Evolutionary conservation across 2,888 invertebrate species (phyloP).

Genomic region (Drosophila antonietae): DNA sequence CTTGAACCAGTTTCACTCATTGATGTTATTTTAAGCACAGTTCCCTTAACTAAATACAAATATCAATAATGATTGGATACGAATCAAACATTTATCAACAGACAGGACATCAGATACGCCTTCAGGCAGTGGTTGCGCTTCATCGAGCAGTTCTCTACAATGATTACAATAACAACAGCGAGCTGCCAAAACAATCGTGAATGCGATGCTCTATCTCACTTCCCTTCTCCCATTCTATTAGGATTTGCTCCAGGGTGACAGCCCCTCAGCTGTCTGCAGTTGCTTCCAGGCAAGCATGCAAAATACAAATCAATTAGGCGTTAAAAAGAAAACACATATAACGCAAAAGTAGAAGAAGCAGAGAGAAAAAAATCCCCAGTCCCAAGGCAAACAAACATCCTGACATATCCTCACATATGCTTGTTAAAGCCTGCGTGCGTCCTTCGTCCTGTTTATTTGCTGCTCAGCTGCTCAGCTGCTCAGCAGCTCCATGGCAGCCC

Average conservation of each 20-base stretch:
- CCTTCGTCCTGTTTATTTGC: slow-evolving; percentile 49
- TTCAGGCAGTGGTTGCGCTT: slow-evolving; percentile 46
- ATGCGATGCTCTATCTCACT: slow-evolving; percentile 17
- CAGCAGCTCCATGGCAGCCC: slow-evolving; percentile 37
- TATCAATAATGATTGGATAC: slow-evolving; percentile 48
- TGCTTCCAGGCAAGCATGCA: slow-evolving; percentile 52
- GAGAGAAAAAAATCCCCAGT: slow-evolving; percentile 12
- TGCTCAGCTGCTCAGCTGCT: slow-evolving; percentile 27
- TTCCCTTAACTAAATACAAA: slow-evolving; percentile 47
- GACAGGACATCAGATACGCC: slow-evolving; percentile 55
- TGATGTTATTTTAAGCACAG: slow-evolving; percentile 19
- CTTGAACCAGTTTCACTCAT: slow-evolving; percentile 2
- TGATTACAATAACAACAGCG: slow-evolving; percentile 39
- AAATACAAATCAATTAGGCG: slow-evolving; percentile 77
- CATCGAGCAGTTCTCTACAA: slow-evolving; percentile 49
- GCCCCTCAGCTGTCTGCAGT: slow-evolving; percentile 30
- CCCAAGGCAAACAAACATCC: slow-evolving; percentile 21
- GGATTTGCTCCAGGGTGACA: not conserved
- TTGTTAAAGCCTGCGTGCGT: slow-evolving; percentile 7
- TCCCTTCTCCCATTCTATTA: not conserved
- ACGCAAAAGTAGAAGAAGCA: not conserved
- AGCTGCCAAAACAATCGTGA: slow-evolving; percentile 46
- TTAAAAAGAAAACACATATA: slow-evolving; percentile 58
- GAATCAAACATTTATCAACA: slow-evolving; percentile 59
- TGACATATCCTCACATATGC: slow-evolving; percentile 29